Evolutionary conservation across 2,888 invertebrate species (phyloP).

Genomic region (Yponomeuta malinellus): DNA sequence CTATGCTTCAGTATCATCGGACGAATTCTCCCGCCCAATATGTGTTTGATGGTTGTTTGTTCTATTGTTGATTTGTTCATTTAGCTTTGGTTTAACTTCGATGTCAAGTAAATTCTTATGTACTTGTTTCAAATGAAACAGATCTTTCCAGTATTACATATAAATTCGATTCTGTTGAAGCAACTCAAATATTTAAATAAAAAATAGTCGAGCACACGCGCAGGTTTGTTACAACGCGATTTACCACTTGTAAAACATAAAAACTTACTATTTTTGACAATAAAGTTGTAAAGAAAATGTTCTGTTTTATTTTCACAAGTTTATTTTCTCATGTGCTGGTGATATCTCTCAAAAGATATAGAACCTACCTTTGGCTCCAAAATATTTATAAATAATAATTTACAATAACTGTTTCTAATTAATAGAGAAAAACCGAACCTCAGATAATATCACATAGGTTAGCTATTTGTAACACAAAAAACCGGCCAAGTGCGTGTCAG

Average conservation of each 20-base stretch:
- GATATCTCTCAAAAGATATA: neutral
- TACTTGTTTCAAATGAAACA: neutral
- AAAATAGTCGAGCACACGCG: conserved; percentile 41
- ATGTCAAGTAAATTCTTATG: neutral
- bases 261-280: conserved; percentile 51
- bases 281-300: conserved; percentile 54
- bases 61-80: neutral
- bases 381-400: neutral
- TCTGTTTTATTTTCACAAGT: conserved; percentile 25
- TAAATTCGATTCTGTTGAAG: conserved; percentile 48
- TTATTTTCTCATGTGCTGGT: conserved; percentile 16
- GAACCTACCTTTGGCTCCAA: neutral
- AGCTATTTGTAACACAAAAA: neutral
- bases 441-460: neutral
- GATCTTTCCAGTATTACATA: conserved; percentile 41
- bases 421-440: neutral
- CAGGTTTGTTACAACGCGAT: conserved; percentile 31
- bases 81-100: neutral
- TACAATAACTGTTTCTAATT: neutral
- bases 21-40: conserved; percentile 18
- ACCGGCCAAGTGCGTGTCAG: too few species aligned
- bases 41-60: neutral
- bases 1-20: conserved; percentile 52
- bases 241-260: conserved; percentile 38
- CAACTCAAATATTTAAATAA: conserved; percentile 40